A percentile compares a stretch with the other conserved stretches of the same genome.
phyloP scores from a whole-genome alignment of 2,888 invertebrate genomes.

The Archips crataeganus region DNA sequence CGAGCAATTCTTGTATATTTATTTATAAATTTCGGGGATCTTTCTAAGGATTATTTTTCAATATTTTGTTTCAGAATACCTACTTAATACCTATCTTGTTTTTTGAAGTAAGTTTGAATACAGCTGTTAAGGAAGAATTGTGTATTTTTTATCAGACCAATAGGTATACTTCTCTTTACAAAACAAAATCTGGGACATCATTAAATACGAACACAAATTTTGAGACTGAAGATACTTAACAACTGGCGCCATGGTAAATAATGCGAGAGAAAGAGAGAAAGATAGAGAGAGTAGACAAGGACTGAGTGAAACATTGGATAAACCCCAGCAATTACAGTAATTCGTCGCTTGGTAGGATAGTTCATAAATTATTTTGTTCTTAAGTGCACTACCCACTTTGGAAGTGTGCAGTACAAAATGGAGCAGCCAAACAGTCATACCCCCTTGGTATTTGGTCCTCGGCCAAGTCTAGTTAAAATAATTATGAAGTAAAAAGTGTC shows the following conservation, averaged over 20 bases:
- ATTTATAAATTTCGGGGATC: no score
- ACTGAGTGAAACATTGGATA: background rate
- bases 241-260: background rate
- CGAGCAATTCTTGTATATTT: no score
- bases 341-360: conserved; percentile 9
- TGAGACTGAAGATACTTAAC: no score
- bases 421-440: conserved; percentile 27
- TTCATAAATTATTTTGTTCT: conserved; percentile 21
- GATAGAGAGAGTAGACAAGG: background rate
- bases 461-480: conserved; percentile 24
- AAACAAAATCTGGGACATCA: no score
- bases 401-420: conserved; percentile 18
- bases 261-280: background rate
- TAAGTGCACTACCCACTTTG: conserved; percentile 25
- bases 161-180: no score
- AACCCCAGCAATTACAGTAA: conserved; percentile 9
- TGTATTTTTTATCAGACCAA: no score
- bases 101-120: no score
- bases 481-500: conserved; percentile 25
- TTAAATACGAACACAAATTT: no score
- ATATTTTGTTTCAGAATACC: no score
- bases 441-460: conserved; percentile 11
- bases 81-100: no score
- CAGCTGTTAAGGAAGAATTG: no score
- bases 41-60: no score